Percentiles rank a stretch among this genome's conserved stretches.
phyloP scores from a whole-genome alignment of 2,888 invertebrate genomes.

The Bruchidius siliquastri region DNA sequence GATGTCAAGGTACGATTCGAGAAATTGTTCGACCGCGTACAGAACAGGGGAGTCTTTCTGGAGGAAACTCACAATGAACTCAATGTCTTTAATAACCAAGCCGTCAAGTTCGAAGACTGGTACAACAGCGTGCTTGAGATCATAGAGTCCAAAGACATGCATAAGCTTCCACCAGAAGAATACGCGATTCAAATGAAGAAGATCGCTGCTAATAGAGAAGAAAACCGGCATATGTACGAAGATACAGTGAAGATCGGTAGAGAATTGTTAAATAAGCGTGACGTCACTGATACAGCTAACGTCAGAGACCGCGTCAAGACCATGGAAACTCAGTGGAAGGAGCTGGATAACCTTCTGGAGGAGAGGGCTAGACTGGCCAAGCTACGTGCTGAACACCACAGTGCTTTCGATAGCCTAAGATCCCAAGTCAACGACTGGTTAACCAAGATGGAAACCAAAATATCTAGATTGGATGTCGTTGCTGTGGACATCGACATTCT shows the following conservation, averaged over 20 bases:
- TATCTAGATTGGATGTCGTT: conserved; percentile 74
- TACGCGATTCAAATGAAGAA: conserved; percentile 55
- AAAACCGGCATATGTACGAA: conserved; percentile 65
- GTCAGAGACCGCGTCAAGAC: conserved; percentile 80
- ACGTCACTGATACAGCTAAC: conserved; percentile 80
- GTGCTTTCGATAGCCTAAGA: conserved; percentile 79
- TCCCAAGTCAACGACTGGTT: conserved; percentile 84
- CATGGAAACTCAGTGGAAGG: conserved; percentile 85
- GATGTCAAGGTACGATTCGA: conserved; percentile 83
- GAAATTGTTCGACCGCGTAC: conserved; percentile 74
- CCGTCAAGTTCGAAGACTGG: conserved; percentile 67
- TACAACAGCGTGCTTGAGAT: conserved; percentile 65
- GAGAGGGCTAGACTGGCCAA: conserved; percentile 81
- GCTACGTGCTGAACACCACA: conserved; percentile 78
- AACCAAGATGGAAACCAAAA: conserved; percentile 69
- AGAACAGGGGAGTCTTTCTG: conserved; percentile 75
- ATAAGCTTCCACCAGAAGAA: conserved; percentile 62
- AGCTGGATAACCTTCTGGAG: conserved; percentile 73
- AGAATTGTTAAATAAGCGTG: conserved; percentile 74
- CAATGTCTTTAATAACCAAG: conserved; percentile 63
- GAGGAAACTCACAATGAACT: conserved; percentile 72
- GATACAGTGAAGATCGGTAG: conserved; percentile 78
- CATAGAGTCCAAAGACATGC: conserved; percentile 68
- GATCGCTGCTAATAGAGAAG: conserved; percentile 43
- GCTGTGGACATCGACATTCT: conserved; percentile 84